These are phyloP conservation scores for Aphaenogaster floridana DNA, from an alignment of 1,140 invertebrate species.

Conservation along the genomic window DNA sequence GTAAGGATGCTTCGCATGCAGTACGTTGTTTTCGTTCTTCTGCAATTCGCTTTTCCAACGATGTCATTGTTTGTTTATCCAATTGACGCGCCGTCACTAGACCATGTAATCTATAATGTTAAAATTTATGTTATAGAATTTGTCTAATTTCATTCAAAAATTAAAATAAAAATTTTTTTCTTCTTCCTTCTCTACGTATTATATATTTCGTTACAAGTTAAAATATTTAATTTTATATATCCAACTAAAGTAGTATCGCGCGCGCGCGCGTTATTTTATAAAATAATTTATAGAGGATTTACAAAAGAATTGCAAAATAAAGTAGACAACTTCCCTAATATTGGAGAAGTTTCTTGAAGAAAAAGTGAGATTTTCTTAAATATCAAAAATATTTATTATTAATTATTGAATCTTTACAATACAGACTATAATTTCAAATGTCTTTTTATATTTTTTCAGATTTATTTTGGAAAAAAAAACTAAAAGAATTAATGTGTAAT, in stretches of 20 bases:
- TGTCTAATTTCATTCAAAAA: neutral
- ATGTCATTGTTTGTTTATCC: conserved; percentile 92
- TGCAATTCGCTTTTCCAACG: conserved; percentile 92
- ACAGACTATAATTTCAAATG: neutral
- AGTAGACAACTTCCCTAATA: neutral
- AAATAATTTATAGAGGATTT: neutral
- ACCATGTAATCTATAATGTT: conserved; percentile 89
- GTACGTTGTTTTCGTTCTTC: conserved; percentile 94
- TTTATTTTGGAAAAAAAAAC: neutral
- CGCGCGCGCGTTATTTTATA: neutral
- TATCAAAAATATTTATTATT: neutral
- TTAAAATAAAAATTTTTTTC: neutral
- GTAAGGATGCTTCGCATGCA: conserved; percentile 92
- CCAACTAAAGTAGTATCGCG: neutral
- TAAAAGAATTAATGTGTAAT: neutral
- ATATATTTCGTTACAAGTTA: neutral
- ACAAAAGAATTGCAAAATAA: neutral
- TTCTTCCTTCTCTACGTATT: neutral
- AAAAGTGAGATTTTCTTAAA: neutral
- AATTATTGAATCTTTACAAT: neutral
- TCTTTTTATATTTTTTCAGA: neutral
- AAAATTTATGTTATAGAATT: conserved; percentile 38
- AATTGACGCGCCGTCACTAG: conserved; percentile 91
- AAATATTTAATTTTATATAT: neutral
- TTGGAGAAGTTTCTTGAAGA: neutral